phyloP scores from a whole-genome alignment of 2,888 invertebrate genomes.

The Thecophora atra region DNA sequence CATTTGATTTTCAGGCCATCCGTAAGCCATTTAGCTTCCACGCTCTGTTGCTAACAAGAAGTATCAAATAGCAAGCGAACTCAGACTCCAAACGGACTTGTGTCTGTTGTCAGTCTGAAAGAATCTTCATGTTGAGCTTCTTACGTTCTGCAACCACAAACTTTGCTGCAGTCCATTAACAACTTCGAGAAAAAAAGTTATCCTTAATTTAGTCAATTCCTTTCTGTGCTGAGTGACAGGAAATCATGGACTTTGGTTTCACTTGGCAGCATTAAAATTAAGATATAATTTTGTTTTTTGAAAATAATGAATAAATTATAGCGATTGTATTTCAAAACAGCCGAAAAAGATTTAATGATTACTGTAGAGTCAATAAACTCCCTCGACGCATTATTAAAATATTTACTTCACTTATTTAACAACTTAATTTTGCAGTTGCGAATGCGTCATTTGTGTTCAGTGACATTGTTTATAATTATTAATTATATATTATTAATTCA shows the following conservation, averaged over 20 bases:
- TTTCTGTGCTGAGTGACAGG: slow-evolving; percentile 25
- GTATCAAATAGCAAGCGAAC: slow-evolving; percentile 48
- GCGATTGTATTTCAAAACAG: not conserved
- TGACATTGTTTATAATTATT: too few species aligned
- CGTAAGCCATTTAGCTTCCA: slow-evolving; percentile 46
- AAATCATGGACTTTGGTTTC: slow-evolving; percentile 27
- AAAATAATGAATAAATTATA: not conserved
- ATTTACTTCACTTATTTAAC: too few species aligned
- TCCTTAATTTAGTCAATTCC: slow-evolving; percentile 13
- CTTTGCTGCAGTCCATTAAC: slow-evolving; percentile 55
- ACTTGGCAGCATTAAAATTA: not conserved
- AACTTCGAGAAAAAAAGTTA: slow-evolving; percentile 33
- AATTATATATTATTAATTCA: too few species aligned
- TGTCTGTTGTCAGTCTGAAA: slow-evolving; percentile 13
- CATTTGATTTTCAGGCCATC: slow-evolving; percentile 23
- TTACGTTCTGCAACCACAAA: slow-evolving; percentile 55
- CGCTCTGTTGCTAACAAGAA: slow-evolving; percentile 47
- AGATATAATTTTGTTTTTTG: not conserved
- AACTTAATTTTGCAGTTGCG: too few species aligned
- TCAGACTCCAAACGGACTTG: not conserved
- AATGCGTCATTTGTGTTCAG: too few species aligned
- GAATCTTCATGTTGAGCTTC: slow-evolving; percentile 41
- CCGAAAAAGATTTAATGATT: too few species aligned
- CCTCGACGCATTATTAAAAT: too few species aligned
- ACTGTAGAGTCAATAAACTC: too few species aligned